Evolutionary conservation across 1,140 invertebrate species (phyloP), one percentile per base, ranked within the genome.

Genomic region (Drosophila asahinai): DNA sequence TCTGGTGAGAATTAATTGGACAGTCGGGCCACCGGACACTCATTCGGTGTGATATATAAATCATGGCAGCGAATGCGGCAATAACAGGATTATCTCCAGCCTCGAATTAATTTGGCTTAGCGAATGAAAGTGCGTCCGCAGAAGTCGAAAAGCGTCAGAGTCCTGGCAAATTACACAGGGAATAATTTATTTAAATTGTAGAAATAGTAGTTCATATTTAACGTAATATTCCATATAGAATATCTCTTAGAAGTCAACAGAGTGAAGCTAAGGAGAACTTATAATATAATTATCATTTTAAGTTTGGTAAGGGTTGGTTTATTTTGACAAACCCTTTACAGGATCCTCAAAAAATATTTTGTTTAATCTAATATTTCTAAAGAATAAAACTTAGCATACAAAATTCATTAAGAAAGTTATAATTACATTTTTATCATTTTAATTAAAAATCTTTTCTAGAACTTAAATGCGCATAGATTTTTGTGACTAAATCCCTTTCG

Each of bases 1-100:
- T 68, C 49, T 59, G 63, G 59, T 63, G 77, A 73, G 61, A 77
- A 83, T 70, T 75, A 72, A 82, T 84, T 82, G 80, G 67, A 77
- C 73, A 73, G 40, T 54, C 52, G 66, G 54, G 45, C 45, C 61
- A 52, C 51, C 19, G 64, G 48, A 75, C 62, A 59, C 58, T 72
- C 36, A 62, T 48, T 36, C 52, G 47, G 43, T 57, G 27, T 59
- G 63, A 54, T 57, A 65, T 65, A 84, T 81, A 78, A 86, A 81
- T 77, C 73, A 81, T 83, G 66, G 71, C 79, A 45, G 60, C 71
- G 40, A 57, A 73, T 64, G 45, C 40, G 27, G 45, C 49, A 38
- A 49, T 59, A 58, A 68, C 71, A 65, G 72, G 72, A 77, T 81
- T 78, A 86, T 67, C 78, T 67, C 78, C 64, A 64, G 48, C 47